phyloP scores from a whole-genome alignment of 2,797 vertebrate genomes.

The Artibeus lituratus region DNA sequence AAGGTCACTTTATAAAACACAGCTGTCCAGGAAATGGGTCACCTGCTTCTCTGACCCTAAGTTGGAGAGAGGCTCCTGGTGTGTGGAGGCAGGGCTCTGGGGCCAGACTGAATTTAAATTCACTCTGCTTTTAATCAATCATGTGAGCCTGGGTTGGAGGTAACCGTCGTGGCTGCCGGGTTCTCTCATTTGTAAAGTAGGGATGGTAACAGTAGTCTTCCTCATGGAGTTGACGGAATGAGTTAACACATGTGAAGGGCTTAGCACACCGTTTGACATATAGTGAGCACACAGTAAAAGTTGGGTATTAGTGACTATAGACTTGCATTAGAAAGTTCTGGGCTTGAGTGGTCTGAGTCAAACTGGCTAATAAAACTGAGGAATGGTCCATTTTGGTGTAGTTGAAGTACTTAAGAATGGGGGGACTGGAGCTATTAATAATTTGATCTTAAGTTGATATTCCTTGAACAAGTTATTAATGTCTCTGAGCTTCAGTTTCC shows the following conservation, averaged over 20 bases:
- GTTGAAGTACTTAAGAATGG: not conserved
- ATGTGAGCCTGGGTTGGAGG: not conserved
- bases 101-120: not conserved
- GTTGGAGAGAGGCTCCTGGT: not conserved
- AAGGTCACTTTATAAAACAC: not conserved
- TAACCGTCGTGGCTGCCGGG: not conserved
- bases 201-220: not conserved
- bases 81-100: not conserved
- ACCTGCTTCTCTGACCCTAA: not conserved
- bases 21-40: not conserved
- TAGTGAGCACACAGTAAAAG: not conserved
- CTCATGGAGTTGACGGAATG: not conserved
- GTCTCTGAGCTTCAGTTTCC: conserved; percentile 36
- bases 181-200: not conserved
- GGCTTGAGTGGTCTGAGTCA: not conserved
- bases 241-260: not conserved
- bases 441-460: not conserved
- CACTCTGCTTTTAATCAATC: not conserved
- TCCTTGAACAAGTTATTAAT: conserved; percentile 3
- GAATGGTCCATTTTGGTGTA: not conserved
- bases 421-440: not conserved
- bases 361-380: not conserved
- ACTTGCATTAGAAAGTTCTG: not conserved
- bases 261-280: not conserved
- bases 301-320: not conserved